Evolutionary conservation across 2,797 vertebrate species (phyloP).

Genomic region (Naso thynnoides): DNA sequence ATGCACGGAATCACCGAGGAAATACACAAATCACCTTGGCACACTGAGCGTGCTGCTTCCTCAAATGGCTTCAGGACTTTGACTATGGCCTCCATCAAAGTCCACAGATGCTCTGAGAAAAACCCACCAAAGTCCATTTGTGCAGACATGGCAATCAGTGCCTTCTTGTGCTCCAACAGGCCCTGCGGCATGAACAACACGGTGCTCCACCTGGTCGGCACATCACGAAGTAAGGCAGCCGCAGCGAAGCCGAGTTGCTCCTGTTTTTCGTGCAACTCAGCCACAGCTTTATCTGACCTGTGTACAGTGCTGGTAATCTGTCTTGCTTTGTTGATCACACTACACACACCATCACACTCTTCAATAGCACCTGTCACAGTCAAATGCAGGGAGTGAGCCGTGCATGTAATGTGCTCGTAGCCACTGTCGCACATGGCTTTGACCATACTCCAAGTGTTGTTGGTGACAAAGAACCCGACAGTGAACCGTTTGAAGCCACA

Average conservation of each 20-base stretch:
- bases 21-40: not conserved
- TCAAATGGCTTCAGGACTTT: constrained; percentile 14
- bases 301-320: not conserved
- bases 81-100: not conserved
- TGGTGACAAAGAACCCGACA: not conserved
- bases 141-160: not conserved
- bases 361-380: not conserved
- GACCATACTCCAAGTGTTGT: not conserved
- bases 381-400: constrained; percentile 10
- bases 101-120: not conserved
- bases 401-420: not conserved
- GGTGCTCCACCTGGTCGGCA: not conserved
- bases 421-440: constrained; percentile 1
- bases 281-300: not conserved
- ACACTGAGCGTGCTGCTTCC: not conserved
- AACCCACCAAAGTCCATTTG: not conserved
- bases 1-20: not conserved
- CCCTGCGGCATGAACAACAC: constrained; percentile 13
- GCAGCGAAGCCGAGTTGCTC: too few relatives aligned
- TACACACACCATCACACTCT: constrained; percentile 11
- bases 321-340: not conserved
- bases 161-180: constrained; percentile 15
- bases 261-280: not conserved
- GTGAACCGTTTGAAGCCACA: not conserved
- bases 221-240: not conserved